Conservation (phyloP, 2,888 invertebrate species). For the Sinopyrophorus schimmeli region DNA sequence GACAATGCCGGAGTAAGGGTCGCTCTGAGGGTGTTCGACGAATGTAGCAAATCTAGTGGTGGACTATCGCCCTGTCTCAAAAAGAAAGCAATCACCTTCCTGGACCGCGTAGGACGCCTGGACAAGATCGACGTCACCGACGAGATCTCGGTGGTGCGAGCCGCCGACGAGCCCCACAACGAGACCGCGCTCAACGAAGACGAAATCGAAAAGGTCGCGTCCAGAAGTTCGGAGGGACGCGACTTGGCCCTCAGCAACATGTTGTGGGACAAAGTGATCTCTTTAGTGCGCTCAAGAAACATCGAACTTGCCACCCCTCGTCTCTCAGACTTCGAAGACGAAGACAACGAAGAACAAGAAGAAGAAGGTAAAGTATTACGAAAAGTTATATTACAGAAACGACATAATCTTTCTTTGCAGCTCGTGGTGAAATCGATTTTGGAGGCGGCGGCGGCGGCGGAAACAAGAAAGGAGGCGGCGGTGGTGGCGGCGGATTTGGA, state of each 20-base stretch:
- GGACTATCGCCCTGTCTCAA: slow-evolving; percentile 76
- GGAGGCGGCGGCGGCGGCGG: background rate
- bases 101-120: slow-evolving; percentile 75
- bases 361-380: too few species aligned
- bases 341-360: too few species aligned
- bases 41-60: slow-evolving; percentile 70
- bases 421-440: slow-evolving; percentile 6
- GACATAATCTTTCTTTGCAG: slow-evolving; percentile 5
- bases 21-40: slow-evolving; percentile 74
- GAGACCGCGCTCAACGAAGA: slow-evolving; percentile 62
- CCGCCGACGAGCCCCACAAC: slow-evolving; percentile 55
- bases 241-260: slow-evolving; percentile 70
- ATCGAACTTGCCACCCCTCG: slow-evolving; percentile 77
- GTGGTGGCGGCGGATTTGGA: slow-evolving; percentile 1
- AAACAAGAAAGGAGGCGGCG: too few species aligned
- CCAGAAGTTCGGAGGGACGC: slow-evolving; percentile 67
- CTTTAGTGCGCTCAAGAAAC: slow-evolving; percentile 74
- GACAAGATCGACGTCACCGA: slow-evolving; percentile 66
- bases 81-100: slow-evolving; percentile 78
- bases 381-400: slow-evolving; percentile 2
- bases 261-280: slow-evolving; percentile 71
- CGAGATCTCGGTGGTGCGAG: slow-evolving; percentile 68
- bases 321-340: slow-evolving; percentile 70
- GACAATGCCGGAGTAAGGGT: slow-evolving; percentile 67
- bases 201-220: slow-evolving; percentile 69